These are phyloP conservation scores for Gonatopus flavifemur DNA, from an alignment of 1,140 invertebrate species.

Conservation along the genomic window DNA sequence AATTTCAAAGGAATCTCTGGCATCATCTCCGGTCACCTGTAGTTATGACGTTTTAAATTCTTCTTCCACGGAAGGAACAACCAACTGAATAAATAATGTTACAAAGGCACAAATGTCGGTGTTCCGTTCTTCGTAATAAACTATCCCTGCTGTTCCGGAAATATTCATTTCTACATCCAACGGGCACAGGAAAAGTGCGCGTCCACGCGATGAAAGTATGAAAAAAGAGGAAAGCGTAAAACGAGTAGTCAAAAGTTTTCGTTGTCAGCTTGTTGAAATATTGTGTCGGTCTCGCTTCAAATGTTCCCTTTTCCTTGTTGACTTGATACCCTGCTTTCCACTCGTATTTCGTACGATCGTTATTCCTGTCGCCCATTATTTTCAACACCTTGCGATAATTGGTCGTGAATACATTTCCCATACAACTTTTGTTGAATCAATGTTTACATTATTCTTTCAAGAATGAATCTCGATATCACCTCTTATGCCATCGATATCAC, in stretches of 20 bases:
- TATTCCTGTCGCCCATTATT: no score
- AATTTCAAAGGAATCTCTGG: no score
- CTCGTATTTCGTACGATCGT: no score
- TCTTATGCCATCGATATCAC: no score
- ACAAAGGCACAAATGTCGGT: constrained; percentile 15
- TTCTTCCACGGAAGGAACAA: no score
- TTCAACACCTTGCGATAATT: no score
- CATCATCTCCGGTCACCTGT: no score
- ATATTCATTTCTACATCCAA: constrained; percentile 20
- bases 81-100: constrained; percentile 12
- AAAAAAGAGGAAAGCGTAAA: neutral
- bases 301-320: constrained; percentile 18
- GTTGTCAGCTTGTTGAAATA: constrained; percentile 11
- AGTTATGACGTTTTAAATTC: no score
- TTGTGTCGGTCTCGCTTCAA: constrained; percentile 20
- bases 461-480: no score
- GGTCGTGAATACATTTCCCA: no score
- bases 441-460: no score
- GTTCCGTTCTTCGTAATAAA: constrained; percentile 24
- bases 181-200: constrained; percentile 7
- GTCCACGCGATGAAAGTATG: neutral
- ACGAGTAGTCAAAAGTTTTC: constrained; percentile 16
- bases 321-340: constrained; percentile 13
- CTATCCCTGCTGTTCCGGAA: constrained; percentile 18
- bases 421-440: no score